Conservation (phyloP, 2,113 vertebrate species). For the Tenebrosternarchus preto region DNA sequence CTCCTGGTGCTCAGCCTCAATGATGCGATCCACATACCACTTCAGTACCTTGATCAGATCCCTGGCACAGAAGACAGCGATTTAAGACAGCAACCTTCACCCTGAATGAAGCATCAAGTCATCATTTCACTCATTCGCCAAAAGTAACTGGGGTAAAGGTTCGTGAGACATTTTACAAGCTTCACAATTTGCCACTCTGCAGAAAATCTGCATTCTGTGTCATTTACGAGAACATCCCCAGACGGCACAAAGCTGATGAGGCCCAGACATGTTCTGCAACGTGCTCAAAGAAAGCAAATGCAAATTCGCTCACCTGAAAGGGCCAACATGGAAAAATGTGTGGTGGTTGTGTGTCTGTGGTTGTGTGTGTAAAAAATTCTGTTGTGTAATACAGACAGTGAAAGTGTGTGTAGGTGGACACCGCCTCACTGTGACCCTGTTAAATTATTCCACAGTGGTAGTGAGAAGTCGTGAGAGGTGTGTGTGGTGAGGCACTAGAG, state of each 20-base stretch:
- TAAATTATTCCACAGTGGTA: not conserved
- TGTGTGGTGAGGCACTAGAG: not conserved
- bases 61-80: conserved; percentile 67
- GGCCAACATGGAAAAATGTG: not conserved
- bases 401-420: conserved; percentile 38
- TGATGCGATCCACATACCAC: conserved; percentile 96
- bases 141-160: not conserved
- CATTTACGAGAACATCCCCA: conserved; percentile 4
- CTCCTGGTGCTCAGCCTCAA: conserved; percentile 92
- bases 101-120: not conserved
- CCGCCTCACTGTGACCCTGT: conserved; percentile 53
- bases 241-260: not conserved
- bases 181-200: not conserved
- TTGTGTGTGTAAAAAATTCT: not conserved
- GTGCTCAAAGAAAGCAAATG: conserved; percentile 8
- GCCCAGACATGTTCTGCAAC: too few relatives aligned
- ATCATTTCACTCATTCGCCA: not conserved
- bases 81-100: not conserved
- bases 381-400: not conserved
- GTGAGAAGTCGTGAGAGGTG: not conserved
- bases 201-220: too few relatives aligned
- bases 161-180: not conserved
- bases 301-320: not conserved
- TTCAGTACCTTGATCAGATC: conserved; percentile 98
- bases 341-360: not conserved